These are phyloP conservation scores for Propithecus perrieri DNA, from an alignment of 2,797 vertebrate genomes.

Conservation along the genomic window DNA sequence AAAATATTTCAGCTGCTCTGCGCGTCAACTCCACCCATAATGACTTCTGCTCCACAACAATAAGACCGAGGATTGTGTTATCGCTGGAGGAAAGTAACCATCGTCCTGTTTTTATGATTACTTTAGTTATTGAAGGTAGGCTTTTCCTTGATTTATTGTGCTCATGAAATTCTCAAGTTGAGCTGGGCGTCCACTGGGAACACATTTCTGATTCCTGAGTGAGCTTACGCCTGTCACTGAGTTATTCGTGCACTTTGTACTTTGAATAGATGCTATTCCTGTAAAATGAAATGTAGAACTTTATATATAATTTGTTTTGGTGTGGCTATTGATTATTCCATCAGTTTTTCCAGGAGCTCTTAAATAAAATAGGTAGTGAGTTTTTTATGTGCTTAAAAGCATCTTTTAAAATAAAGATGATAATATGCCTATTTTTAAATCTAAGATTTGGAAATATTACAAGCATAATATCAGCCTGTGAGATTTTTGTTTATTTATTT, in stretches of 20 bases:
- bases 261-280: not conserved
- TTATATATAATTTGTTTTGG: not conserved
- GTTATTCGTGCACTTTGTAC: not conserved
- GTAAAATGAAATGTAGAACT: conserved; percentile 11
- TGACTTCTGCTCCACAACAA: conserved; percentile 72
- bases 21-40: conserved; percentile 71
- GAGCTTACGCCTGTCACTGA: not conserved
- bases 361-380: not conserved
- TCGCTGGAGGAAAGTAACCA: not conserved
- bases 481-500: not conserved
- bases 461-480: not conserved
- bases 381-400: not conserved
- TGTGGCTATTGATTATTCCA: not conserved
- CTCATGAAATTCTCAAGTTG: not conserved
- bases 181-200: not conserved
- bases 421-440: not conserved
- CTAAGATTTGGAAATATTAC: not conserved
- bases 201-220: not conserved
- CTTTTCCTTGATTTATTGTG: conserved; percentile 2
- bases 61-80: conserved; percentile 22
- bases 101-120: not conserved
- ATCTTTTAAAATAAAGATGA: not conserved
- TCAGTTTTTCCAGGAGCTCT: not conserved
- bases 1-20: conserved; percentile 53
- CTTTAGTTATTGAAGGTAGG: conserved; percentile 21